Base-by-base conservation (phyloP, 2,797 vertebrate genomes). In the Aphelocoma californica region DNA sequence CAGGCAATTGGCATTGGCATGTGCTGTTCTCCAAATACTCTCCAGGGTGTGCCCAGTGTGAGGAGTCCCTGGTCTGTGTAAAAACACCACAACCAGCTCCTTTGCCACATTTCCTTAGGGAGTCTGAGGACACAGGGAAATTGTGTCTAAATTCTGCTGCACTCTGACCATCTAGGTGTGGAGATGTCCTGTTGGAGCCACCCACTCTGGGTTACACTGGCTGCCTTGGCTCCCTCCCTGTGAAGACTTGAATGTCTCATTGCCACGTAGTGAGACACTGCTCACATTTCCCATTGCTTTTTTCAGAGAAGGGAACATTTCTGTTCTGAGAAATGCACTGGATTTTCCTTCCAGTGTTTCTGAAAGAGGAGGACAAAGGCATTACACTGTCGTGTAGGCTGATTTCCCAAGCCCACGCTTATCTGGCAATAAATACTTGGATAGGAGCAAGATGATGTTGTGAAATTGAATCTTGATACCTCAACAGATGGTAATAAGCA, bases 401-500 rank as follows among this genome's bases (percentile, higher is more conserved):
- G 57, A 57, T 67, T 86, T 90, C 88, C 84, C 54, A 92, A 54
- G 32, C 47, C 75, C 54, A 48, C 7, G 3, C 50, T 82, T 75
- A 38, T 44, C 62, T 96, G 86, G 64, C 72, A 84, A 51, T 67
- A 82, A 92, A 69, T 72, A 58, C 48, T 85, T 70, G 87, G 86
- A 51, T 21, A 82, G 69, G 56, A 62, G 34, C 44, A 77, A 79
- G 81, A 89, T 58, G 54, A 83, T 94, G 75, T 70, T 95, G 88
- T 93, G 80, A 81, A 92, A 93, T 51, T 77, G 51, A 82, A 74
- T 71, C 38, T 73, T 56, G 32, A 3, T 72, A 48, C 80, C 34
- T 64, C 71, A 94, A 42, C 71, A 94, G 88, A 94, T 94, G 78
- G 81, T 72, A 60, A 73, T 19, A 92, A 81, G 67, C 81, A 90